Conservation (phyloP, 2,113 vertebrate species). For the Petroica traversi region DNA sequence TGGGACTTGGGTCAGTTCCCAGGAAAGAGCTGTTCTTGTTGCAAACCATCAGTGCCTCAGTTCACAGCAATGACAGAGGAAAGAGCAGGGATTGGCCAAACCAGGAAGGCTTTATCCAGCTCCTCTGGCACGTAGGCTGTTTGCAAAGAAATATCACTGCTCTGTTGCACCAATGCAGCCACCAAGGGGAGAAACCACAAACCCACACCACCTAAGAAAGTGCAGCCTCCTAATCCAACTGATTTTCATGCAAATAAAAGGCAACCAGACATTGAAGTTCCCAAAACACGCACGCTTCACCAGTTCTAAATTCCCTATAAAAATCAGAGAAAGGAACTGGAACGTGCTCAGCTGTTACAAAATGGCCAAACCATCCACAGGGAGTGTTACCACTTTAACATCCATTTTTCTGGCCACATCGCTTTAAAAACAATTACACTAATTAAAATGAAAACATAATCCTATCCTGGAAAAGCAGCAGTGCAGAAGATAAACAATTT, state of each 20-base stretch:
- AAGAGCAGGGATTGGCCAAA: background rate
- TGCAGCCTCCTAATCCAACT: background rate
- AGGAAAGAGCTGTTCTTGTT: background rate
- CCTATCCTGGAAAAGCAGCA: background rate
- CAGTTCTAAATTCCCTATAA: background rate
- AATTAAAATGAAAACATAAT: background rate
- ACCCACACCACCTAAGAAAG: background rate
- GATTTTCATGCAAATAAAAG: background rate
- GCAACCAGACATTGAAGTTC: background rate
- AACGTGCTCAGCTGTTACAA: background rate
- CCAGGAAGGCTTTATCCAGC: background rate
- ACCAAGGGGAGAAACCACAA: background rate
- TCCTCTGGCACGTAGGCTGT: background rate
- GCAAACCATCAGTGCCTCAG: background rate
- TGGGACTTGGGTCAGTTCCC: background rate
- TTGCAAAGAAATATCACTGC: background rate
- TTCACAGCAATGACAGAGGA: background rate
- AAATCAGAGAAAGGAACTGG: background rate
- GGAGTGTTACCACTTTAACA: background rate
- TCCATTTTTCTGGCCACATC: background rate
- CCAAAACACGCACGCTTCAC: background rate
- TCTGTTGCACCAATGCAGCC: background rate
- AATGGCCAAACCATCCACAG: background rate
- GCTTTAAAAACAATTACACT: background rate
- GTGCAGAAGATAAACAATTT: conserved; percentile 43